Evolutionary conservation across 2,113 vertebrate genomes (phyloP).

Genomic region (Gallinago undulata): DNA sequence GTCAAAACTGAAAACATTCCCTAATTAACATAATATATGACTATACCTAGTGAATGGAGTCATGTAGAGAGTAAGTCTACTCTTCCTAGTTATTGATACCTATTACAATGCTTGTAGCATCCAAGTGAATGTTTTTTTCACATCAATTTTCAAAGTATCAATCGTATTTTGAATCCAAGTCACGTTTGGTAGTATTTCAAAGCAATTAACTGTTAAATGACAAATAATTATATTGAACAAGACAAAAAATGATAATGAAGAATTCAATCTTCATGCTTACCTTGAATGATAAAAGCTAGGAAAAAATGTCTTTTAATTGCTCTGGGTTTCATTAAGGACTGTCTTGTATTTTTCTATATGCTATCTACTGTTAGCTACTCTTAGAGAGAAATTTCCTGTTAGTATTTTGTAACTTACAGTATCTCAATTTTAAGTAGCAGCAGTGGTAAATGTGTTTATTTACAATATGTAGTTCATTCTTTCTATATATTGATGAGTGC

Average conservation of each 20-base stretch:
- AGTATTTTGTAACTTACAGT: background rate
- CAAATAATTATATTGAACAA: background rate
- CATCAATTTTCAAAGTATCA: constrained; percentile 22
- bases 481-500: background rate
- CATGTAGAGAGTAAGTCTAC: background rate
- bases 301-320: background rate
- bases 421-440: background rate
- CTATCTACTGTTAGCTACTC: background rate
- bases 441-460: background rate
- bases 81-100: background rate
- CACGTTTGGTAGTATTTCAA: background rate
- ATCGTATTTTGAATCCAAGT: background rate
- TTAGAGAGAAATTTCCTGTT: background rate
- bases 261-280: background rate
- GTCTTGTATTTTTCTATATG: background rate
- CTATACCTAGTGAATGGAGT: background rate
- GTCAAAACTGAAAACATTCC: background rate
- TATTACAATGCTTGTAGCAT: constrained; percentile 8
- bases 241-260: background rate
- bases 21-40: background rate
- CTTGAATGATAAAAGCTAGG: background rate
- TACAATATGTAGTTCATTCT: background rate
- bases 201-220: background rate
- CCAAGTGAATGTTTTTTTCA: constrained; percentile 9
- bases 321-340: background rate